These are phyloP conservation scores for Chymomyza amoena DNA, from an alignment of 2,888 invertebrate genomes.

Conservation along the genomic window DNA sequence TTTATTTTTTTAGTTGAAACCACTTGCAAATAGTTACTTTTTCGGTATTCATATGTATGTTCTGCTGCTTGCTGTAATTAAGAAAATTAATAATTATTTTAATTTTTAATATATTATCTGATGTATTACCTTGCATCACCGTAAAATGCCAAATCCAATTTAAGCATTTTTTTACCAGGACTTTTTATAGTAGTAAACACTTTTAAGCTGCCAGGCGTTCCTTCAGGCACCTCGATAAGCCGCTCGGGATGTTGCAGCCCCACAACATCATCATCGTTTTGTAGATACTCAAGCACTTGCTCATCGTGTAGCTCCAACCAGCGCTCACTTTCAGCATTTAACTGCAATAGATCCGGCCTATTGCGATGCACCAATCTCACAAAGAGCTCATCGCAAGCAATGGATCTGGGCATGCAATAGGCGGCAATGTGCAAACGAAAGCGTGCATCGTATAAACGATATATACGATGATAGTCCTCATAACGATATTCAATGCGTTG, in stretches of 20 bases:
- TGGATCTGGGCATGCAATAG: conserved; percentile 79
- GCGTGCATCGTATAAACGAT: conserved; percentile 79
- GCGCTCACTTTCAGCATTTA: conserved; percentile 17
- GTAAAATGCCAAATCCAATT: conserved; percentile 53
- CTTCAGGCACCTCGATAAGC: conserved; percentile 19
- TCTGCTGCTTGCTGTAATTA: conserved; percentile 38
- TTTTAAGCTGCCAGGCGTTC: conserved; percentile 9
- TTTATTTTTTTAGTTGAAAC: conserved; percentile 15
- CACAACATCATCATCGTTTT: conserved; percentile 35
- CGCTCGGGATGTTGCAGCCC: conserved; percentile 36
- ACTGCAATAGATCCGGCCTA: conserved; percentile 28
- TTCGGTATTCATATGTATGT: background rate
- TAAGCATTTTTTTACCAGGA: background rate
- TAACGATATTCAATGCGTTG: conserved; percentile 79
- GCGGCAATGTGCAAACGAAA: conserved; percentile 79
- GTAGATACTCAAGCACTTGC: conserved; percentile 37
- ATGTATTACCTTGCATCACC: conserved; percentile 55
- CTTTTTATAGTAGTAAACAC: background rate
- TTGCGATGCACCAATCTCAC: conserved; percentile 27
- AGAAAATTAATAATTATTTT: background rate
- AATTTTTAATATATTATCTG: too few relatives aligned
- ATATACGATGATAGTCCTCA: conserved; percentile 79
- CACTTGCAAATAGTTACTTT: conserved; percentile 16
- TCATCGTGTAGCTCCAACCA: conserved; percentile 58
- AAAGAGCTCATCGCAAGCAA: conserved; percentile 75